phyloP scores from a whole-genome alignment of 2,113 vertebrate genomes.

The Oreocharis arfaki region DNA sequence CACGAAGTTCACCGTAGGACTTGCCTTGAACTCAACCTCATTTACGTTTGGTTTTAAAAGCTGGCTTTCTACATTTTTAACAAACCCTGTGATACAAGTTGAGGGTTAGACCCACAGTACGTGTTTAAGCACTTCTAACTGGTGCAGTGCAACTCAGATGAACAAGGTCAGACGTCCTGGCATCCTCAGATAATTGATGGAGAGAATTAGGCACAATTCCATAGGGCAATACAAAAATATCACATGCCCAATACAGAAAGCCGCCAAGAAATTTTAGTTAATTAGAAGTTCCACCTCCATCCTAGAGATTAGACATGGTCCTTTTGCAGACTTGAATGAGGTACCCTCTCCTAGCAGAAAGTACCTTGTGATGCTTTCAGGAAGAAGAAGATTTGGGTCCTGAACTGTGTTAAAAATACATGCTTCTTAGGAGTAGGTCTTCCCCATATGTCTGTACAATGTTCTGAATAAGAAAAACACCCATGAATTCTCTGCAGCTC shows the following conservation, averaged over 20 bases:
- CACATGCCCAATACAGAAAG: background rate
- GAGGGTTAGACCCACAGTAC: background rate
- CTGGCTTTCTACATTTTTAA: background rate
- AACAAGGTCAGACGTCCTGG: background rate
- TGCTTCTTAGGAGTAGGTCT: background rate
- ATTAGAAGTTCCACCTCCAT: background rate
- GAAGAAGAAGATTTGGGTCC: background rate
- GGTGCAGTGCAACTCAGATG: background rate
- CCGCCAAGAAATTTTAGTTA: background rate
- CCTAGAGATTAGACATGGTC: background rate
- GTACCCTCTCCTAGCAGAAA: background rate
- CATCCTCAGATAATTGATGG: background rate
- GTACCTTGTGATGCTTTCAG: background rate
- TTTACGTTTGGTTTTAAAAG: background rate
- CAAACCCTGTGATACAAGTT: background rate
- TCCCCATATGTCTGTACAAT: background rate
- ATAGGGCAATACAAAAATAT: background rate
- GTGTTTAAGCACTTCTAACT: background rate
- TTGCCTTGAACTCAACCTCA: background rate
- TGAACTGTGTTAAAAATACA: background rate
- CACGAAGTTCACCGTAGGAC: background rate
- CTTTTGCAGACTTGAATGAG: background rate
- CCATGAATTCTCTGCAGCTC: background rate
- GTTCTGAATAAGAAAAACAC: background rate
- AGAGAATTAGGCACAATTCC: background rate